Evolutionary conservation across 92 coral and sea anemone species (phyloP).

Genomic region (Siderastrea radians): DNA sequence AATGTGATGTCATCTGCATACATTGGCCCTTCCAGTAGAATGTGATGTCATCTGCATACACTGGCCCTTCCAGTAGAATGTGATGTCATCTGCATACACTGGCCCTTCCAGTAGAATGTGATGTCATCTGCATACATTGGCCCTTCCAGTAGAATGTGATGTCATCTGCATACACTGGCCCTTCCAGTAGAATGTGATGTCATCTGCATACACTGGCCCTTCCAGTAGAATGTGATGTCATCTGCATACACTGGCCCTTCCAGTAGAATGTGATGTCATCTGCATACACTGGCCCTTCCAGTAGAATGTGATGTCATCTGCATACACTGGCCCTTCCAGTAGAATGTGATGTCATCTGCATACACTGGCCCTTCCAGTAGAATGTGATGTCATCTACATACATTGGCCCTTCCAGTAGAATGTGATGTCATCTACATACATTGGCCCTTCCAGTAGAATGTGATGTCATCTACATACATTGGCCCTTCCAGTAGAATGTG

Average conservation of each 20-base stretch:
- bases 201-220: background rate
- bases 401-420: background rate
- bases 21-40: background rate
- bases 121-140: background rate
- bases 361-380: background rate
- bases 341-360: background rate
- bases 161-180: background rate
- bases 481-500: background rate
- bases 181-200: background rate
- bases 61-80: background rate
- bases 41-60: background rate
- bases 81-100: background rate
- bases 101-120: background rate
- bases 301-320: background rate
- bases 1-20: background rate
- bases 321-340: background rate
- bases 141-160: background rate
- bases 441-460: background rate
- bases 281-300: background rate
- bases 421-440: background rate
- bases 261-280: background rate
- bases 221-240: background rate
- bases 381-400: constrained; percentile 5
- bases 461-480: background rate
- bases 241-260: background rate